phyloP scores from a whole-genome alignment of 2,888 invertebrate species.

The Celastrina argiolus region DNA sequence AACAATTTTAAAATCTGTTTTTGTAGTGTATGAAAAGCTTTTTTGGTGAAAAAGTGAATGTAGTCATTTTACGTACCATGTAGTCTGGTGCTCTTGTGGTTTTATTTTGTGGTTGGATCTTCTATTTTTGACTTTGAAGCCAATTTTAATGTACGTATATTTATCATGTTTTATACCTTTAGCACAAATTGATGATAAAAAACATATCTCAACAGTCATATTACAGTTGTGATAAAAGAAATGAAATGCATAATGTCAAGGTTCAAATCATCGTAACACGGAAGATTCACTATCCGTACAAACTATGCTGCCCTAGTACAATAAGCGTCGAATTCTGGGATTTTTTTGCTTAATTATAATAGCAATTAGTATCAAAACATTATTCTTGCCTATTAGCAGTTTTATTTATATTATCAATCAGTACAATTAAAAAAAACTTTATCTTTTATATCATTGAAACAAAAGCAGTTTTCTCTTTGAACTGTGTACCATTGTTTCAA shows the following conservation, averaged over 20 bases:
- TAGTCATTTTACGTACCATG: conserved; percentile 53
- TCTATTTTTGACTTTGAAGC: conserved; percentile 60
- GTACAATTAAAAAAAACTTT: background rate
- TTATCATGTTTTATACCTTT: conserved; percentile 25
- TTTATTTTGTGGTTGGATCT: conserved; percentile 58
- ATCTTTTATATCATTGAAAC: background rate
- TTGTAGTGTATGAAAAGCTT: background rate
- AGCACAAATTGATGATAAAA: background rate
- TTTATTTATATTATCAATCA: background rate
- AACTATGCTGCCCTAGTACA: conserved; percentile 5
- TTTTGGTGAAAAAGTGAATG: conserved; percentile 31
- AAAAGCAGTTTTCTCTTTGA: conserved; percentile 16
- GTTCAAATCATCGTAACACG: conserved; percentile 12
- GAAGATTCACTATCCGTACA: background rate
- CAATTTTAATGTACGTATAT: conserved; percentile 49
- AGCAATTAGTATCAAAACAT: background rate
- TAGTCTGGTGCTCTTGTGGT: conserved; percentile 55
- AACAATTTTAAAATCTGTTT: background rate
- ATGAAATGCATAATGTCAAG: conserved; percentile 19
- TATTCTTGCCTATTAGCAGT: background rate
- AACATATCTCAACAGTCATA: background rate
- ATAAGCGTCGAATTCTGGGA: background rate
- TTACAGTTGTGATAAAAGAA: background rate
- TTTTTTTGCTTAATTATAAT: background rate
- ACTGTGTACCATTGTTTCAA: conserved; percentile 4